phyloP scores from a whole-genome alignment of 2,888 invertebrate genomes.

The Hirtodrosophila cameraria region DNA sequence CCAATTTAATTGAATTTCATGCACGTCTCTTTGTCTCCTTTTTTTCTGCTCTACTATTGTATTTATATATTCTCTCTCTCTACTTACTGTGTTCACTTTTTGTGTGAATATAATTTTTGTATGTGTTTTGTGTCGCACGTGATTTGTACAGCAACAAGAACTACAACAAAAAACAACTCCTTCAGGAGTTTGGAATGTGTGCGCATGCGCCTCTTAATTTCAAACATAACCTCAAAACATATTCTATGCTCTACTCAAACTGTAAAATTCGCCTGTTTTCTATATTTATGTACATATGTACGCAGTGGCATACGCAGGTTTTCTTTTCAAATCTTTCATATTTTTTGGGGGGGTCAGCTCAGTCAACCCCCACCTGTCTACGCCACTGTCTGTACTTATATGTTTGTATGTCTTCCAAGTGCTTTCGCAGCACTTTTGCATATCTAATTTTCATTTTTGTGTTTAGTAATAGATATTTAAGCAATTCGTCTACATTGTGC shows the following conservation, averaged over 20 bases:
- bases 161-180: slow-evolving; percentile 17
- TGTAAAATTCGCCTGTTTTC: slow-evolving; percentile 39
- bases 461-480: neutral
- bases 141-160: slow-evolving; percentile 50
- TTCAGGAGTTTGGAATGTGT: slow-evolving; percentile 37
- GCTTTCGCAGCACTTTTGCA: slow-evolving; percentile 14
- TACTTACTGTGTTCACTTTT: slow-evolving; percentile 23
- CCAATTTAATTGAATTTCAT: slow-evolving; percentile 77
- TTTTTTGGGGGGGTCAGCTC: too few species aligned
- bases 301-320: too few species aligned
- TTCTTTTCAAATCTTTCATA: too few species aligned
- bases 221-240: slow-evolving; percentile 2
- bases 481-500: slow-evolving; percentile 13
- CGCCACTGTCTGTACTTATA: neutral
- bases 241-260: slow-evolving; percentile 32
- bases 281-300: slow-evolving; percentile 6
- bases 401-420: slow-evolving; percentile 18
- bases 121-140: slow-evolving; percentile 65
- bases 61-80: slow-evolving; percentile 31
- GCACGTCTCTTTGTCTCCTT: slow-evolving; percentile 68
- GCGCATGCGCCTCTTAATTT: slow-evolving; percentile 38
- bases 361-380: too few species aligned
- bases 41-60: slow-evolving; percentile 26
- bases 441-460: slow-evolving; percentile 2
- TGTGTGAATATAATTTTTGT: slow-evolving; percentile 45